phyloP scores from a whole-genome alignment of 2,888 invertebrate genomes.

The Euplexia lucipara region DNA sequence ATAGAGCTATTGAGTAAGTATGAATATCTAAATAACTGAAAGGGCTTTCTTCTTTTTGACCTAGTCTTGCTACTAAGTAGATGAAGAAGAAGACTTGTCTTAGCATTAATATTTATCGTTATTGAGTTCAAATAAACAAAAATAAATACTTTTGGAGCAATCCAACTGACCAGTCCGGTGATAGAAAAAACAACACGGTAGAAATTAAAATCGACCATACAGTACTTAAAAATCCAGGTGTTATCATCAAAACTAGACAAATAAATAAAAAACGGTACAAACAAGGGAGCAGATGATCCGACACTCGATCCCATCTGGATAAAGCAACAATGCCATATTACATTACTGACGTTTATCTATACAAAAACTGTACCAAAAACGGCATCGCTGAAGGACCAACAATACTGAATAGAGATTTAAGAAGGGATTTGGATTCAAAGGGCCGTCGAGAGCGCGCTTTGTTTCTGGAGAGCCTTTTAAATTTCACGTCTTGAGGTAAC shows the following conservation, averaged over 20 bases:
- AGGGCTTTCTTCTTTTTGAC: background rate
- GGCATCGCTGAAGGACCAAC: constrained; percentile 77
- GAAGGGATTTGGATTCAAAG: constrained; percentile 88
- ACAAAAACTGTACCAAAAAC: constrained; percentile 75
- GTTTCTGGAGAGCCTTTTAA: constrained; percentile 85
- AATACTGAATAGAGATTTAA: constrained; percentile 86
- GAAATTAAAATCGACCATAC: background rate
- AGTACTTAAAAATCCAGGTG: constrained; percentile 45
- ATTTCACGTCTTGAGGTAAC: constrained; percentile 80
- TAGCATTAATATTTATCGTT: background rate
- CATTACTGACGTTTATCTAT: constrained; percentile 78
- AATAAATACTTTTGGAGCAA: too few relatives aligned
- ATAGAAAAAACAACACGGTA: background rate
- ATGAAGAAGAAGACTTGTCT: too few relatives aligned
- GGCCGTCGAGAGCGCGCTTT: constrained; percentile 75
- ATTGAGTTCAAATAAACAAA: background rate
- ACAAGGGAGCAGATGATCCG: constrained; percentile 75
- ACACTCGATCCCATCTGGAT: constrained; percentile 77
- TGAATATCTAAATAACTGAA: constrained; percentile 24
- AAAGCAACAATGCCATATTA: constrained; percentile 84
- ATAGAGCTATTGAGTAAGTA: constrained; percentile 10
- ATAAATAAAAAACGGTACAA: constrained; percentile 59
- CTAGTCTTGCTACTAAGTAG: background rate
- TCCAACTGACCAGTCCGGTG: too few relatives aligned
- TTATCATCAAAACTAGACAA: constrained; percentile 51